Conservation (phyloP, 2,797 vertebrate species). For the Tenualosa ilisha region DNA sequence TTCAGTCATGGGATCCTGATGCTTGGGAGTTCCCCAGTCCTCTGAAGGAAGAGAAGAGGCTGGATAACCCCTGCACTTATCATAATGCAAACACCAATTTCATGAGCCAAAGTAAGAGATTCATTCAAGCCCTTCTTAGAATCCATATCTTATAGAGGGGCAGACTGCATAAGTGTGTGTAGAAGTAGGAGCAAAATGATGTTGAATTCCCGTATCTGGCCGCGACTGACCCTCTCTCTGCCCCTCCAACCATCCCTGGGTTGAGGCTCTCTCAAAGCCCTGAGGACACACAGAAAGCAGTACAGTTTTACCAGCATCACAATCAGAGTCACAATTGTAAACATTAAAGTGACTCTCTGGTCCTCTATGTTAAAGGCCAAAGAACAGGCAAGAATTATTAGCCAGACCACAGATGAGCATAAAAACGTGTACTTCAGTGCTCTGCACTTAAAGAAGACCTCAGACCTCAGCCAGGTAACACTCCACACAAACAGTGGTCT, state of each 20-base stretch:
- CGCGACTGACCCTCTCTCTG: no score
- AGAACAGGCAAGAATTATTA: no score
- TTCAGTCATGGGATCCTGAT: background rate
- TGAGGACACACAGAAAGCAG: no score
- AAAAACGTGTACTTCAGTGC: conserved; percentile 40
- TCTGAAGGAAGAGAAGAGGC: conserved; percentile 30
- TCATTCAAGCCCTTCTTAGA: background rate
- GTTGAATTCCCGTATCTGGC: conserved; percentile 57
- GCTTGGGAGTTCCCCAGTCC: background rate
- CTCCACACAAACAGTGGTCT: conserved; percentile 43
- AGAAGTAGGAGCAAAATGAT: conserved; percentile 55
- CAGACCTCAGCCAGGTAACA: conserved; percentile 46
- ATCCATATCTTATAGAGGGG: conserved; percentile 19
- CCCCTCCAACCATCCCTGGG: no score
- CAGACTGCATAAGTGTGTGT: conserved; percentile 59
- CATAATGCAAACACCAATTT: background rate
- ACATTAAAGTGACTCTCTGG: no score
- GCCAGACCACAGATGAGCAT: conserved; percentile 34
- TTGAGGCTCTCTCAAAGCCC: no score
- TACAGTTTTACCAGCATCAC: no score
- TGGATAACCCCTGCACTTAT: conserved; percentile 28
- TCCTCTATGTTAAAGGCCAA: no score
- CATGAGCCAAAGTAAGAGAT: background rate
- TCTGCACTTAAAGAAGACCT: conserved; percentile 45
- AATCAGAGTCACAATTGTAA: no score